These are phyloP conservation scores for Cyanoramphus novaezelandiae DNA, from an alignment of 2,113 vertebrate species.

Conservation along the genomic window DNA sequence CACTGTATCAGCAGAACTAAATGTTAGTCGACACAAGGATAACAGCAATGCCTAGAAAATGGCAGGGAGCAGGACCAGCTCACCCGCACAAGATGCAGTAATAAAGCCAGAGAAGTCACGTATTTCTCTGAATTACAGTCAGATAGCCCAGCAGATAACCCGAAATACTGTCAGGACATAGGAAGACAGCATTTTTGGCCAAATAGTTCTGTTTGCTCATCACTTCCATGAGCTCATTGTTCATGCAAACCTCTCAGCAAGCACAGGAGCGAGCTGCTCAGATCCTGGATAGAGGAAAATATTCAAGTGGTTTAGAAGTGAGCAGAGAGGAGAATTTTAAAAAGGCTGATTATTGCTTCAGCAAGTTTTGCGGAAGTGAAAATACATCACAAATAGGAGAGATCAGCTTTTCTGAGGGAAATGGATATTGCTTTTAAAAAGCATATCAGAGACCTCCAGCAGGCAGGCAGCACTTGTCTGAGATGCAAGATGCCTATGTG, in stretches of 20 bases:
- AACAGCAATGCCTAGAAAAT: background rate
- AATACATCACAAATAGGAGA: constrained; percentile 15
- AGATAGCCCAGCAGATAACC: background rate
- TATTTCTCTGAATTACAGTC: background rate
- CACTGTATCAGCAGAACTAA: background rate
- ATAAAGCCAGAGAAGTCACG: background rate
- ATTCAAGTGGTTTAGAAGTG: constrained; percentile 18
- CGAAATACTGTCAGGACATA: background rate
- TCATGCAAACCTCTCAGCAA: background rate
- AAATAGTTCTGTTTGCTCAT: constrained; percentile 20
- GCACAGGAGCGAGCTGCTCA: background rate
- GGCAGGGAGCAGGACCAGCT: background rate
- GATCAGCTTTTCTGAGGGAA: constrained; percentile 29
- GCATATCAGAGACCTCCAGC: background rate
- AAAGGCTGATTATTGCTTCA: constrained; percentile 38
- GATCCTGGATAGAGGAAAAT: background rate
- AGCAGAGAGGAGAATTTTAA: constrained; percentile 34
- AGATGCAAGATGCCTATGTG: background rate
- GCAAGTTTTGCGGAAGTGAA: constrained; percentile 28
- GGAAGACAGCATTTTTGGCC: background rate
- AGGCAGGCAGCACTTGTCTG: background rate
- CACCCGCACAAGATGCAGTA: background rate
- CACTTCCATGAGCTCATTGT: background rate
- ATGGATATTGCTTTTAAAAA: constrained; percentile 31
- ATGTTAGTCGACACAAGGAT: background rate